Conservation (phyloP, 2,113 vertebrate genomes). For the Carassius carassius region DNA sequence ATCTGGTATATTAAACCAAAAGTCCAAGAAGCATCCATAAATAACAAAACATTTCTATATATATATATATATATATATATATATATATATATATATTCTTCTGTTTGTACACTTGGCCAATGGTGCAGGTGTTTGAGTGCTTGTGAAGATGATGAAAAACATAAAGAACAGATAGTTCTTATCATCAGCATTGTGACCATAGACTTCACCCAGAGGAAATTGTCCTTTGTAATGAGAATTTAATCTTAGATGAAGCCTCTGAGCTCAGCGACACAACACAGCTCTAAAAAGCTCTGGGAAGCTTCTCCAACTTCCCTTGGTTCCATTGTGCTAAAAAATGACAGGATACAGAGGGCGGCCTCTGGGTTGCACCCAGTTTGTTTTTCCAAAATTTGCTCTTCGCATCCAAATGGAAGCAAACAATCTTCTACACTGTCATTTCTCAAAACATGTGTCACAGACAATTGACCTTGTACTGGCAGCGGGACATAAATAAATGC, state of each 20-base stretch:
- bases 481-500: slow-evolving; percentile 34
- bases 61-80: no score
- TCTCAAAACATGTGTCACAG: slow-evolving; percentile 44
- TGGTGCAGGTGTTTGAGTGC: slow-evolving; percentile 1
- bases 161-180: not conserved
- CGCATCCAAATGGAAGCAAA: slow-evolving; percentile 58
- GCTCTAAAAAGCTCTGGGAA: slow-evolving; percentile 54
- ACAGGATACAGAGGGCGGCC: slow-evolving; percentile 70
- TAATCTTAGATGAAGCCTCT: slow-evolving; percentile 44
- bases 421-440: slow-evolving; percentile 42
- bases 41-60: no score
- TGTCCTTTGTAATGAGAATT: slow-evolving; percentile 34
- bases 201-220: not conserved
- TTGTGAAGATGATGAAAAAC: slow-evolving; percentile 13
- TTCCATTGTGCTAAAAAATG: slow-evolving; percentile 67
- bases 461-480: slow-evolving; percentile 41
- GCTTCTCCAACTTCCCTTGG: slow-evolving; percentile 66
- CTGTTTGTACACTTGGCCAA: not conserved
- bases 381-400: slow-evolving; percentile 63
- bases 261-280: slow-evolving; percentile 61
- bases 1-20: no score
- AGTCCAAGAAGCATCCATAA: no score
- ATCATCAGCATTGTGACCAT: not conserved
- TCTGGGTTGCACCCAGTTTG: slow-evolving; percentile 68
- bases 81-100: not conserved